These are phyloP conservation scores for Digitonthophagus gazella DNA, from an alignment of 2,888 invertebrate species.

Conservation along the genomic window DNA sequence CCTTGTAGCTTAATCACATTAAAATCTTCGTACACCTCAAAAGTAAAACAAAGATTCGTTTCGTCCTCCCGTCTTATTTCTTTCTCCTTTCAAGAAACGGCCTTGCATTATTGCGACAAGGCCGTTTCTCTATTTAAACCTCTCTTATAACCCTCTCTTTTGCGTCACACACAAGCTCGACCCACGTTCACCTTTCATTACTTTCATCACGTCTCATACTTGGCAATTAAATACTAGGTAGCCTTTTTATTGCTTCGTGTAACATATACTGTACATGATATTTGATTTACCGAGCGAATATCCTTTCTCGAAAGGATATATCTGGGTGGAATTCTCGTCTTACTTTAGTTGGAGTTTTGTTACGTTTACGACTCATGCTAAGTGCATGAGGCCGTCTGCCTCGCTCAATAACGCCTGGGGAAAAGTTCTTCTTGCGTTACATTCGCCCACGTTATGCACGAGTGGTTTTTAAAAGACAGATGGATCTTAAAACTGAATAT, in stretches of 20 bases:
- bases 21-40: too few relatives aligned
- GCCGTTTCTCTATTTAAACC: constrained; percentile 34
- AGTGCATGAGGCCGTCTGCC: not conserved
- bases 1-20: too few relatives aligned
- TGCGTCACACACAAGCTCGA: not conserved
- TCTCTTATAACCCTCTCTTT: not conserved
- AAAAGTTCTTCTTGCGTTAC: not conserved
- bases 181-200: not conserved
- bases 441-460: not conserved
- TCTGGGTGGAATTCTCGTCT: not conserved
- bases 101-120: constrained; percentile 44
- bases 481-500: not conserved
- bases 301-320: not conserved
- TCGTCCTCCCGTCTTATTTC: too few relatives aligned
- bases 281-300: not conserved
- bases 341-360: not conserved
- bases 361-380: not conserved
- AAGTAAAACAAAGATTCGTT: too few relatives aligned
- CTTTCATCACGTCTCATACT: not conserved
- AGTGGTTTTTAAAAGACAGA: not conserved
- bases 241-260: not conserved
- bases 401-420: not conserved
- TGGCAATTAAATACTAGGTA: not conserved
- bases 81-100: constrained; percentile 39
- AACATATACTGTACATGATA: not conserved